Conservation (phyloP, 2,888 invertebrate genomes). For the Frankliniella intonsa region DNA sequence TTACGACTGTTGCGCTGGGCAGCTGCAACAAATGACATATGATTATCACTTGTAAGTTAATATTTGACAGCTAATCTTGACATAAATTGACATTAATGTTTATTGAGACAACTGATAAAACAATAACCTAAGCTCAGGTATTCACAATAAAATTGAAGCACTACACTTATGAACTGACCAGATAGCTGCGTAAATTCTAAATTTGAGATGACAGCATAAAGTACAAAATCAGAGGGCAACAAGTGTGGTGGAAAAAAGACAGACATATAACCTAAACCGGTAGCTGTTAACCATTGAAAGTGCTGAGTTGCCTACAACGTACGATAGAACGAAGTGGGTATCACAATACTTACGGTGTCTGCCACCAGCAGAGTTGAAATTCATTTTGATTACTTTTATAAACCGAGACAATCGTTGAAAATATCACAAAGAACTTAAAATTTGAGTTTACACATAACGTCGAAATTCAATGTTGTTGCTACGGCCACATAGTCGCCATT, state of each 20-base stretch:
- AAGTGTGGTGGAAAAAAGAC: neutral
- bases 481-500: constrained; percentile 3
- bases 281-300: neutral
- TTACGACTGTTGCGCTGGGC: constrained; percentile 35
- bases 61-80: neutral
- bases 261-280: constrained; percentile 7
- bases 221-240: neutral
- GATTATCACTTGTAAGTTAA: neutral
- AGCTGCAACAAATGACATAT: constrained; percentile 32
- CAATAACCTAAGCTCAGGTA: neutral
- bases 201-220: neutral
- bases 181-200: too few relatives aligned
- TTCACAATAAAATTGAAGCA: neutral
- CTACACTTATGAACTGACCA: neutral
- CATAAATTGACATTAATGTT: neutral
- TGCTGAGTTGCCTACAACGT: neutral
- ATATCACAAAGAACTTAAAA: neutral
- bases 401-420: neutral
- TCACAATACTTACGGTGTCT: constrained; percentile 38
- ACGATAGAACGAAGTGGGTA: neutral
- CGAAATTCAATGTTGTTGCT: neutral
- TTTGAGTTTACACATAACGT: constrained; percentile 8
- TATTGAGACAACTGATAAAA: neutral
- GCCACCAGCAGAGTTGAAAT: constrained; percentile 38
- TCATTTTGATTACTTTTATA: constrained; percentile 34